Conservation (phyloP, 2,888 invertebrate species). For the Drosophila mulleri region DNA sequence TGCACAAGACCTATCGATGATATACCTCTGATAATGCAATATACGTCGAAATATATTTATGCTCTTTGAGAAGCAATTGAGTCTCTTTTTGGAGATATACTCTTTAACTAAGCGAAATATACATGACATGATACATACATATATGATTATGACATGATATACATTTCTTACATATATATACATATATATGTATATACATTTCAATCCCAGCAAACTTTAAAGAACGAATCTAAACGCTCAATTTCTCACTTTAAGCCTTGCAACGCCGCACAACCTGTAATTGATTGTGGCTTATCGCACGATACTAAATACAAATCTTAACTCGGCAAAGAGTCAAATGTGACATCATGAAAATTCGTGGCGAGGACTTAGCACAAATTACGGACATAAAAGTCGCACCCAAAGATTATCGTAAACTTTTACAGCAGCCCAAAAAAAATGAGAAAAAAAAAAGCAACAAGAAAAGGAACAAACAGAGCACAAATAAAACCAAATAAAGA, state of each 20-base stretch:
- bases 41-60: too few relatives aligned
- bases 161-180: too few relatives aligned
- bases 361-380: constrained; percentile 45
- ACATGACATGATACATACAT: neutral
- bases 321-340: constrained; percentile 38
- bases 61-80: too few relatives aligned
- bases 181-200: neutral
- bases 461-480: constrained; percentile 20
- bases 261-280: constrained; percentile 13
- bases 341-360: constrained; percentile 46
- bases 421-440: constrained; percentile 49
- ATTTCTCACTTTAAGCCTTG: neutral
- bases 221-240: neutral
- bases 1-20: too few relatives aligned
- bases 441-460: neutral
- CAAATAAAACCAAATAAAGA: constrained; percentile 63
- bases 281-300: constrained; percentile 34
- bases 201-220: neutral
- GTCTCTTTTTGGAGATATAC: neutral
- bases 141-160: neutral
- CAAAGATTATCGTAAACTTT: constrained; percentile 69
- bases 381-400: constrained; percentile 49
- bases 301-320: constrained; percentile 44
- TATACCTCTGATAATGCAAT: too few relatives aligned
- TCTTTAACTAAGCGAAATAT: neutral